Percentiles rank a stretch among this genome's conserved stretches.
These are phyloP conservation scores for Rhagoletis pomonella DNA, from an alignment of 1,140 invertebrate species.

Conservation along the genomic window DNA sequence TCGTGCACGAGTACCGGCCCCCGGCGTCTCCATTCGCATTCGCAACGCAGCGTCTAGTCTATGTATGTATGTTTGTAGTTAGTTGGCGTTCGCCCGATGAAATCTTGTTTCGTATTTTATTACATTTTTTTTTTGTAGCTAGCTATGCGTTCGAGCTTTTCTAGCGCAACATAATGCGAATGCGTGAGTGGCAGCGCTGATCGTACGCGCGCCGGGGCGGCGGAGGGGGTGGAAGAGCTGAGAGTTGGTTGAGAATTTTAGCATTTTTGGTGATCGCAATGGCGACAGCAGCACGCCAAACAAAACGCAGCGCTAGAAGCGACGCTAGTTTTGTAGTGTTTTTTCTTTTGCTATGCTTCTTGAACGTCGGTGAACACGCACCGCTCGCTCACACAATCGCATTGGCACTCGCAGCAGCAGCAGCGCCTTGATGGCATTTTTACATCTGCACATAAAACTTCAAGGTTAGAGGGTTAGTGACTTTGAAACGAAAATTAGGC, in stretches of 20 bases:
- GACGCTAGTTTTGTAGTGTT: constrained; percentile 5
- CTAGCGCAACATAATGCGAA: neutral
- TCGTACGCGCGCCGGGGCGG: neutral
- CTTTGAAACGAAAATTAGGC: constrained; percentile 70
- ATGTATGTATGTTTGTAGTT: neutral
- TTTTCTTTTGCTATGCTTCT: neutral
- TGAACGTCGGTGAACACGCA: neutral
- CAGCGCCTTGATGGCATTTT: constrained; percentile 16
- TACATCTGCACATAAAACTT: constrained; percentile 59
- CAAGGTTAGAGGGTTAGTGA: constrained; percentile 73
- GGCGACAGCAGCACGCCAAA: neutral
- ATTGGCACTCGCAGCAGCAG: neutral
- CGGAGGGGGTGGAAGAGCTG: neutral
- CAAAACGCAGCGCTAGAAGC: constrained; percentile 1
- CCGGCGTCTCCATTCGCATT: neutral
- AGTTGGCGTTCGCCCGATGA: neutral
- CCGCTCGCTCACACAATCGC: neutral
- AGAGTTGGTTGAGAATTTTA: neutral
- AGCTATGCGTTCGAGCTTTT: constrained; percentile 41
- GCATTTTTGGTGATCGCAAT: constrained; percentile 25
- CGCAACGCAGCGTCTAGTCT: neutral
- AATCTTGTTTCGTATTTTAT: neutral
- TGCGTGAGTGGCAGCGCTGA: neutral
- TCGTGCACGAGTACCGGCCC: neutral
- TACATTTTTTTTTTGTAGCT: neutral